Evolutionary conservation across 2,113 vertebrate species (phyloP), one percentile per base, ranked within the genome.

Genomic region (Notothenia coriiceps): DNA sequence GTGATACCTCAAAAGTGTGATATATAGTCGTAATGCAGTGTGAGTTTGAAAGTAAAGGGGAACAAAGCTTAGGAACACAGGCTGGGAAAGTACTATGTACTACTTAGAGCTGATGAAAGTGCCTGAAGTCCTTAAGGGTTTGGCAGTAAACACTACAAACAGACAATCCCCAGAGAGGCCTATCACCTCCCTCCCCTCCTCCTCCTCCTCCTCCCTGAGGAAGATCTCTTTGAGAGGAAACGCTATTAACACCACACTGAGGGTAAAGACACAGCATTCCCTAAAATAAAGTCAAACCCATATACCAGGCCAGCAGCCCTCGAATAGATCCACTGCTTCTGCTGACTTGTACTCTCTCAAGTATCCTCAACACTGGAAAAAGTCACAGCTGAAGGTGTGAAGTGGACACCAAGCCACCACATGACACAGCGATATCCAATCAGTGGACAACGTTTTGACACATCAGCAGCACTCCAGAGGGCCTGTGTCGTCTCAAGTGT

Each of bases 81-180:
- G 52, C 15, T 0, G 77, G 71, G 77, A 83, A 78, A 80, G 72
- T 74, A 59, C 75, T 75, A 75, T 88, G 86, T 88, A 67, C 74
- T 76, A 46, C 77, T 86, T 82, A 90, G 83, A 74, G 82, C 74
- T 92, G 88, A 91, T 92, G 88, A 92, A 92, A 90, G 89, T 78
- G 84, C 71, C 77, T 88, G 72, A 71, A 88, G 76, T 92, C 91
- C 90, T 90, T 82, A 57, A 90, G 90, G 88, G 76, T 81, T 90
- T 90, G 54, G 66, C 71, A 83, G 88, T 90, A 93, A 91, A 93
- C 90, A 93, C 88, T 84, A 88, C 86, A 92, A 90, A 89, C 87
- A 91, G 77, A 88, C 75, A 86, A 87, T 88, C 89, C 87, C 89
- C 59, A 64, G 91, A 87, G 91, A 89, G 61, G n/a, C 59, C 72